Evolutionary conservation across 2,113 vertebrate species (phyloP).

Genomic region (Cettia cetti): DNA sequence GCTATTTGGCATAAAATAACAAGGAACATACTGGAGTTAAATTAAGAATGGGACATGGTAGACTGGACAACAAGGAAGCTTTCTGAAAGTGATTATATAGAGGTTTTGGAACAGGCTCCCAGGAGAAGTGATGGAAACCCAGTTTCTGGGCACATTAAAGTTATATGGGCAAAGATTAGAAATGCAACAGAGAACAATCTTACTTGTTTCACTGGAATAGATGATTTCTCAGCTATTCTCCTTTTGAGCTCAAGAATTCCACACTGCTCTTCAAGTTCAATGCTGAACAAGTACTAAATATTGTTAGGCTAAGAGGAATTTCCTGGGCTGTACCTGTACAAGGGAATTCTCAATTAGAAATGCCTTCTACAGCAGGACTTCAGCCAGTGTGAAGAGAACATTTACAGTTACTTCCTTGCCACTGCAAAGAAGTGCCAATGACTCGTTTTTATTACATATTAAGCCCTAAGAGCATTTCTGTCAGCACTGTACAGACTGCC

Average conservation of each 20-base stretch:
- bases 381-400: not conserved
- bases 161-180: not conserved
- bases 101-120: not conserved
- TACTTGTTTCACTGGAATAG: not conserved
- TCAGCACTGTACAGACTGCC: not conserved
- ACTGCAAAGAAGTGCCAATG: not conserved
- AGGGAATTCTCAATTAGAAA: not conserved
- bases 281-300: not conserved
- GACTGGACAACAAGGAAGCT: slow-evolving; percentile 1
- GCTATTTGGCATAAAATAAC: not conserved
- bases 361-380: not conserved
- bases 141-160: not conserved
- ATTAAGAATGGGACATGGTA: slow-evolving; percentile 23
- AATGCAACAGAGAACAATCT: not conserved
- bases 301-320: not conserved
- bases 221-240: not conserved
- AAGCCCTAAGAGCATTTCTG: not conserved
- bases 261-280: too few species aligned
- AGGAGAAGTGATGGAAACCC: not conserved
- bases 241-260: not conserved
- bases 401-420: not conserved
- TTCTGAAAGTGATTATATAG: not conserved
- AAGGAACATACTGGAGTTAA: slow-evolving; percentile 4
- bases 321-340: not conserved
- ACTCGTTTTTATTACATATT: not conserved